Conservation (phyloP, 1,140 invertebrate species). For the Pomacea maculata region DNA sequence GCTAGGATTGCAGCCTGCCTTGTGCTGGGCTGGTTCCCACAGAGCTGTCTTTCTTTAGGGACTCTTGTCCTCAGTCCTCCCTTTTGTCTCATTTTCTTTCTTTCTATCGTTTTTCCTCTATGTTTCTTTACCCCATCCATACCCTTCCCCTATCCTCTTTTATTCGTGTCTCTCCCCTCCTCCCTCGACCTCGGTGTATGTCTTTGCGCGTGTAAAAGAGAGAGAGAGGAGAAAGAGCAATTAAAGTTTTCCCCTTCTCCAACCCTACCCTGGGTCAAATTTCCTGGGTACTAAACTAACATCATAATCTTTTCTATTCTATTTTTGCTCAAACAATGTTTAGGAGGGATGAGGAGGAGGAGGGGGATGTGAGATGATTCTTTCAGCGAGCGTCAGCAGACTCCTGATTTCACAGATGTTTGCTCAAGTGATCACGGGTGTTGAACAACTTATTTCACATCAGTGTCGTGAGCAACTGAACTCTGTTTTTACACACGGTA, state of each 20-base stretch:
- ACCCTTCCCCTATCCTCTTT: neutral
- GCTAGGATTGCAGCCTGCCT: no score
- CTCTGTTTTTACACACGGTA: no score
- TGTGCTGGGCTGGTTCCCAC: neutral
- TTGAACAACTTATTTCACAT: no score
- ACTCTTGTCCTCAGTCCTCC: neutral
- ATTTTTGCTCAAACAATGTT: neutral
- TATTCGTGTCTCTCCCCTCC: neutral
- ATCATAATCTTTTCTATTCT: neutral
- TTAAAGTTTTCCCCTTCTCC: no score
- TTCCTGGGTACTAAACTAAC: neutral
- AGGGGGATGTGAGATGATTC: neutral
- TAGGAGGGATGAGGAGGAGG: neutral
- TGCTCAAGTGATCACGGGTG: no score
- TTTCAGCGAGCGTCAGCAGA: neutral
- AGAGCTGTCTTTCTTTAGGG: neutral
- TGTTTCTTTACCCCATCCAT: neutral
- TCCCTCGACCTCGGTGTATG: neutral
- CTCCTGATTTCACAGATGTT: no score
- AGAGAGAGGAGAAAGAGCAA: neutral
- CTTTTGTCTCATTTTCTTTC: neutral
- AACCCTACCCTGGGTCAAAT: neutral
- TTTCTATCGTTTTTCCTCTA: constrained; percentile 7
- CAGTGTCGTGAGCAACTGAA: no score
- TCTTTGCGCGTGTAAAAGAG: neutral